These are phyloP conservation scores for Epizoanthus fatuus DNA, from an alignment of 92 coral and sea anemone genomes.

Conservation along the genomic window DNA sequence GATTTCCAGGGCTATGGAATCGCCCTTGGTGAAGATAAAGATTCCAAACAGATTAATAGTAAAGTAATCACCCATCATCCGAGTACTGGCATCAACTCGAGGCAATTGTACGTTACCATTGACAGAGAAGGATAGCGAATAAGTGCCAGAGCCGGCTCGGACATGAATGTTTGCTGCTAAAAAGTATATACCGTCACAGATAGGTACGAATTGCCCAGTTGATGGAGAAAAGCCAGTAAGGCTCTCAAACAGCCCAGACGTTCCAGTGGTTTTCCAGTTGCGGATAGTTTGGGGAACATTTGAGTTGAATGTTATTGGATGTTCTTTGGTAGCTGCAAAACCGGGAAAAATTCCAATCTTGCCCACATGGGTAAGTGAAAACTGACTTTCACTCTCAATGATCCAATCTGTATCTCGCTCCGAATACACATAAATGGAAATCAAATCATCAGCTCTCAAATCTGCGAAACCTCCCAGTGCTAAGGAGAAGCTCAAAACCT, in stretches of 20 bases:
- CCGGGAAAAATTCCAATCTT: conserved; percentile 60
- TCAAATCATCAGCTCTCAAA: conserved; percentile 44
- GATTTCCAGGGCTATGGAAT: conserved; percentile 41
- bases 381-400: conserved; percentile 62
- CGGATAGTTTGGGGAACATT: conserved; percentile 32
- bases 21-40: conserved; percentile 55
- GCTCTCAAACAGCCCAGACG: conserved; percentile 58
- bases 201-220: conserved; percentile 60
- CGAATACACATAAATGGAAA: conserved; percentile 61
- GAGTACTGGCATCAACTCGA: background rate
- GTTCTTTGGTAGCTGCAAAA: conserved; percentile 54
- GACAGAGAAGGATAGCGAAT: conserved; percentile 38
- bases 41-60: conserved; percentile 57
- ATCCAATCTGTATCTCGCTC: conserved; percentile 70
- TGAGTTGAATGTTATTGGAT: background rate
- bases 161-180: conserved; percentile 67
- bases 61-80: conserved; percentile 1
- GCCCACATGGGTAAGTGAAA: conserved; percentile 57
- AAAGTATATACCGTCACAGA: conserved; percentile 71
- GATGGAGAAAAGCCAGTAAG: conserved; percentile 65
- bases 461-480: conserved; percentile 66
- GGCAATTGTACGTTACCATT: conserved; percentile 53
- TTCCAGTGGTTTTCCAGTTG: conserved; percentile 69
- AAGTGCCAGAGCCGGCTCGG: conserved; percentile 37
- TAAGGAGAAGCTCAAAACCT: conserved; percentile 49